Evolutionary conservation across 2,888 invertebrate genomes (phyloP).

Genomic region (Abscondita cerata): DNA sequence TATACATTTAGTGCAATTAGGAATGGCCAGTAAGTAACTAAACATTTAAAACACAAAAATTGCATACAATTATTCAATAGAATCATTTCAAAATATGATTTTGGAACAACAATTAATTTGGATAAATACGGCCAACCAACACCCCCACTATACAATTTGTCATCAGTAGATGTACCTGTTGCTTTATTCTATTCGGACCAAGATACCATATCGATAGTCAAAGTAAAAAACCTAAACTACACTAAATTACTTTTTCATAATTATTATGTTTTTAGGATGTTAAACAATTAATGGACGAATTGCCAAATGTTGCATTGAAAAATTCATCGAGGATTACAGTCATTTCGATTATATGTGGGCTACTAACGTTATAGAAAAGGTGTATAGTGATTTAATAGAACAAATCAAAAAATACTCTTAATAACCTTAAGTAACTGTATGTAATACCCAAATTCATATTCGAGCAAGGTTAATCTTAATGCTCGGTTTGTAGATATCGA

Average conservation of each 20-base stretch:
- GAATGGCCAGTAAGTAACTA: slow-evolving; percentile 58
- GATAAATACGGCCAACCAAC: slow-evolving; percentile 32
- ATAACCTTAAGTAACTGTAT: no score
- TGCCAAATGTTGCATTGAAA: slow-evolving; percentile 40
- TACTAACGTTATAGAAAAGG: slow-evolving; percentile 1
- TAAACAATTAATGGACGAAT: neutral
- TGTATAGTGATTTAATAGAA: slow-evolving; percentile 3
- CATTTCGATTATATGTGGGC: slow-evolving; percentile 21
- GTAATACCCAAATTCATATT: no score
- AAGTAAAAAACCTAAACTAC: neutral
- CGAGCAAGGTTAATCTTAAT: no score
- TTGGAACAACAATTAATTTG: slow-evolving; percentile 37
- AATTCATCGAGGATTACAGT: slow-evolving; percentile 14
- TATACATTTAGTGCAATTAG: slow-evolving; percentile 62
- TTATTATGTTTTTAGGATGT: slow-evolving; percentile 2
- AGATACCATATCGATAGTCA: slow-evolving; percentile 56
- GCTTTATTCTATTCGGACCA: slow-evolving; percentile 63
- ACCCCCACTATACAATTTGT: slow-evolving; percentile 57
- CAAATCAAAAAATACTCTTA: neutral
- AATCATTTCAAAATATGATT: slow-evolving; percentile 34
- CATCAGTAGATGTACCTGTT: slow-evolving; percentile 59
- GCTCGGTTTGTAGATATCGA: no score
- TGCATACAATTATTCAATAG: neutral
- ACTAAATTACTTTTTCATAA: no score
- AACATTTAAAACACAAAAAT: no score